Conservation (phyloP, 2,797 vertebrate genomes). For the Petrocephalus schoutedeni region DNA sequence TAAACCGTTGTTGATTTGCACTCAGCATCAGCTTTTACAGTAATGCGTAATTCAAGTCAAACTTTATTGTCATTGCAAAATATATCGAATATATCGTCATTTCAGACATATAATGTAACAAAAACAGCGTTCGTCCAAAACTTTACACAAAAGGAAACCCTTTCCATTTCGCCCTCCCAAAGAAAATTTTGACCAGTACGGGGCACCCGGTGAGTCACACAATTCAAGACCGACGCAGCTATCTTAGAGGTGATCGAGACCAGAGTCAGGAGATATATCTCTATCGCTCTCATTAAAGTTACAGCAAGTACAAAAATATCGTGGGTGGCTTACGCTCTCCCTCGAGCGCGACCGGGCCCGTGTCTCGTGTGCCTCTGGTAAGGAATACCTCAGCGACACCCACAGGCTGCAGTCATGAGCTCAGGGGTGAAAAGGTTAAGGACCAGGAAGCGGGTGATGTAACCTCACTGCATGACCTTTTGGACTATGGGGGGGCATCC, state of each 20-base stretch:
- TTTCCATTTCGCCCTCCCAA: not conserved
- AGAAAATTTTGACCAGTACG: conserved; percentile 24
- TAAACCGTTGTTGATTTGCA: not conserved
- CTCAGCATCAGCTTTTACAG: not conserved
- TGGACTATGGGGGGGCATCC: not conserved
- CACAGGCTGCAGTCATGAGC: conserved; percentile 34
- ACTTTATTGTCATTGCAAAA: not conserved
- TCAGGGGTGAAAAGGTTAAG: conserved; percentile 49
- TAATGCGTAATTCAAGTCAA: not conserved
- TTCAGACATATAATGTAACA: not conserved
- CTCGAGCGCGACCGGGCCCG: conserved; percentile 49
- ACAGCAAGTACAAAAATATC: conserved; percentile 63
- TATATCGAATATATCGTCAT: not conserved
- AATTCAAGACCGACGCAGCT: conserved; percentile 53
- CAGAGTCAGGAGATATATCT: conserved; percentile 55
- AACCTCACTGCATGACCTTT: conserved; percentile 41
- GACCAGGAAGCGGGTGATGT: conserved; percentile 45
- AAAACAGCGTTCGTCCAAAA: not conserved
- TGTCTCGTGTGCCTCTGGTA: conserved; percentile 39
- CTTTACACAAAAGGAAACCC: not conserved
- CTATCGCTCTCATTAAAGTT: conserved; percentile 64
- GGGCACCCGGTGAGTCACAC: conserved; percentile 60
- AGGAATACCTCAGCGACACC: conserved; percentile 42
- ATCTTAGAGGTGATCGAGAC: conserved; percentile 42
- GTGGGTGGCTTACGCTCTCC: conserved; percentile 54